phyloP scores from a whole-genome alignment of 1,140 invertebrate genomes.

The Aphaenogaster rudis region DNA sequence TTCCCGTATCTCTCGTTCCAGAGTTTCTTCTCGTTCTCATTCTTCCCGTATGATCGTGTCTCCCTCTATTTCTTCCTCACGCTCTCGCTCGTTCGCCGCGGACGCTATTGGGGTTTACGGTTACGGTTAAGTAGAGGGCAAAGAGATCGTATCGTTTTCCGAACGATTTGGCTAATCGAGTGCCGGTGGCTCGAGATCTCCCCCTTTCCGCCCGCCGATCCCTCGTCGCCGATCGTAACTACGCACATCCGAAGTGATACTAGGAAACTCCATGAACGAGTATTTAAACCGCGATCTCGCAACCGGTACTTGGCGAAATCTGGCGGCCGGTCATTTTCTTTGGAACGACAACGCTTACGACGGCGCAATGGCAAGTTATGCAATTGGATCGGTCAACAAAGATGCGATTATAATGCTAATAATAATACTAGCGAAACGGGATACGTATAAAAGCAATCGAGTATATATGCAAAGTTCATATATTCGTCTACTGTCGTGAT shows the following conservation, averaged over 20 bases:
- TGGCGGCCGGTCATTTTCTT: neutral
- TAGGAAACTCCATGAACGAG: conserved; percentile 36
- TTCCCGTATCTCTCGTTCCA: conserved; percentile 26
- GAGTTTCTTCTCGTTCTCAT: conserved; percentile 31
- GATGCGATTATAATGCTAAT: neutral
- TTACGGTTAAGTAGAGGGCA: conserved; percentile 76
- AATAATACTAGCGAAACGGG: neutral
- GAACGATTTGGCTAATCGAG: conserved; percentile 82
- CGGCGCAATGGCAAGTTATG: conserved; percentile 17
- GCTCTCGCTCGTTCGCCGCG: conserved; percentile 22
- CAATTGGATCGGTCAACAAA: conserved; percentile 4
- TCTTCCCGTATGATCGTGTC: conserved; percentile 23
- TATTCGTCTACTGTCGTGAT: neutral
- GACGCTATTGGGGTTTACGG: conserved; percentile 74
- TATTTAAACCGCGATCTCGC: conserved; percentile 68
- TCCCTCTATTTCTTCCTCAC: conserved; percentile 41
- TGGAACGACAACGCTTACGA: conserved; percentile 7
- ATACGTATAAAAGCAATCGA: neutral
- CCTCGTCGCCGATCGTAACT: conserved; percentile 19
- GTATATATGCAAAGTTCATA: neutral
- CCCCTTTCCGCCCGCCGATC: neutral
- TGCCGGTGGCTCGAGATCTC: conserved; percentile 52
- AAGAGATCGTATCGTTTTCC: conserved; percentile 81
- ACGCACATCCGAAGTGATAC: conserved; percentile 42
- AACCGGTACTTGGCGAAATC: conserved; percentile 38